Base-by-base conservation (phyloP, 2,888 invertebrate species). In the Adela reaumurella region DNA sequence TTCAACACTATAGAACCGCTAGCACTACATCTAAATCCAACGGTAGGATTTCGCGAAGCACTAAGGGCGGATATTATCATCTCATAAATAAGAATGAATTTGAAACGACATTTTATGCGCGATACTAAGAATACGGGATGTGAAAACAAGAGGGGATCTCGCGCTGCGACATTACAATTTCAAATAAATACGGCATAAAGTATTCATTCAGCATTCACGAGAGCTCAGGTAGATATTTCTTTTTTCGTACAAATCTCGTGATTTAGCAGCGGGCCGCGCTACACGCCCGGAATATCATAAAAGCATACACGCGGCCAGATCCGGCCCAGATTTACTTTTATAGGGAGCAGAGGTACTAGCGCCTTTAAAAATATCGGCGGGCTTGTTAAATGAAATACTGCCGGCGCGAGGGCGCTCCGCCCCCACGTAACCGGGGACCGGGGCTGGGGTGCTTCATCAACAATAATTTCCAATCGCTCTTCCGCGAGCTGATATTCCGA, bases 161-260 rank as follows among this genome's bases (percentile, higher is more conserved):
- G n/a, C n/a, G 59, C 64, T 65, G 69, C 70, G 73, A 76, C 74
- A 76, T 77, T 74, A 77, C 74, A 76, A 74, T 73, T 74, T 71
- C 70, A 76, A 74, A 76, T 74, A 76, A 77, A 77, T 74, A 76
- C 69, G 68, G 64, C 72, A 77, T 74, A 73, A 74, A 74, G 74
- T 76, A 77, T 78, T 77, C 72, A 77, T 74, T 73, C 74, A 73
- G 74, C 76, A 77, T 78, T 77, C 73, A 77, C 67, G 67, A 62
- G 68, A 69, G 66, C 69, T 62, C 67, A 74, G 70, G 74, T 74
- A 72, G 73, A 35, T 35, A 35, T 35, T 35, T 35, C 35, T 14
- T 68, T 71, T 72, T 74, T 72, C 72, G 68, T 70, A 74, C 74
- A 77, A 77, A 78, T 77, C 74, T 74, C 70, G 70, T 74, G 77